Evolutionary conservation across 2,113 vertebrate species (phyloP), one percentile per base, ranked within the genome.

Genomic region (Lonchura striata): DNA sequence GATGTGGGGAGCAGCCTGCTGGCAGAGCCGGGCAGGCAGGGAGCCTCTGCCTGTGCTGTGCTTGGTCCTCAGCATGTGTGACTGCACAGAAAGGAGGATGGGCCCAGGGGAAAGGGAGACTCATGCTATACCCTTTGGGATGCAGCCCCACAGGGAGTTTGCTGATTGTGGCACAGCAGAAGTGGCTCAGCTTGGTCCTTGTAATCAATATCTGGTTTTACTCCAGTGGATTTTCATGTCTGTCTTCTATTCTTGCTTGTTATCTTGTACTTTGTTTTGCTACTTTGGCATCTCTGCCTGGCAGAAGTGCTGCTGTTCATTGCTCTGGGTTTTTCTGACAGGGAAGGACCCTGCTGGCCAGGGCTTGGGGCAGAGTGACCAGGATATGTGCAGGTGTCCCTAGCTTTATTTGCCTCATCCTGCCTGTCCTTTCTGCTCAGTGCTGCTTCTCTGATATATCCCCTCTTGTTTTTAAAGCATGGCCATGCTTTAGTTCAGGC

Each of bases 231-330:
- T 92, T 87, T 88, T 80, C 41, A 42, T 44, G 42, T 59, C 46
- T 50, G 2, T 86, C n/a, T 71, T 17, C 64, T 76, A 10, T 86
- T 97, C 91, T 82, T 94, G 31, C 76, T 95, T 80, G 92, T 63
- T 82, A 41, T 30, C 85, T 91, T 87, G 39, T 50, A 83, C 94
- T 94, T 95, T 86, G 47, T 79, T 93, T 87, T 85, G 84, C 74
- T 94, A 92, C 85, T 90, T 90, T 96, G 92, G 86, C 70, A 47
- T 39, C 74, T 81, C 71, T 86, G 63, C 83, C 86, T 95, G 95
- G 89, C 86, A 50, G 47, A 72, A 88, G 35, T 53, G 71, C 52
- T 94, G 69, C 66, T 78, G 13, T 81, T 86, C 72, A 11, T 84
- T 91, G 25, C 52, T 91, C 47, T 92, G 71, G 56, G 4, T 42